These are phyloP conservation scores for Ranitomeya variabilis DNA, from an alignment of 2,113 vertebrate genomes.

Conservation along the genomic window DNA sequence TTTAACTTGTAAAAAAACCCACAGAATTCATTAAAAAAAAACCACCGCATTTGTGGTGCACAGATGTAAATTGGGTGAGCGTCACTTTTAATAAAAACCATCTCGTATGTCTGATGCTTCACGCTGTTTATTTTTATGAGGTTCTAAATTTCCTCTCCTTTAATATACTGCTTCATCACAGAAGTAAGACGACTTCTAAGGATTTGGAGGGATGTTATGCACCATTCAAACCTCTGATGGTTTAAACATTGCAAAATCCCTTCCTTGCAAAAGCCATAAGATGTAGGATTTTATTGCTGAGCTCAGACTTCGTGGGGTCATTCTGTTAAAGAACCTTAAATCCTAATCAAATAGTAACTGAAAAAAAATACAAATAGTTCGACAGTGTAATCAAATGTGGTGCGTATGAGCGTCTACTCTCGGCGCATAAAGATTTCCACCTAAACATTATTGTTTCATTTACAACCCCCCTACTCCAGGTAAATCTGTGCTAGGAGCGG, in stretches of 20 bases:
- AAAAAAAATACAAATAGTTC: neutral
- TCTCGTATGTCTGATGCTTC: slow-evolving; percentile 57
- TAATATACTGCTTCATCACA: slow-evolving; percentile 53
- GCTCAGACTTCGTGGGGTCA: neutral
- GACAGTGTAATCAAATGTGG: neutral
- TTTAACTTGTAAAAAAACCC: slow-evolving; percentile 57
- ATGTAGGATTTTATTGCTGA: slow-evolving; percentile 39
- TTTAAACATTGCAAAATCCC: slow-evolving; percentile 49
- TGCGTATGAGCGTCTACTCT: neutral
- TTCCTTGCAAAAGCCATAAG: slow-evolving; percentile 37
- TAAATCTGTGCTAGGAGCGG: neutral
- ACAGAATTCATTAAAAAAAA: neutral
- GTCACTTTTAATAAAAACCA: slow-evolving; percentile 65
- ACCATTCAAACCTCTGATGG: slow-evolving; percentile 9
- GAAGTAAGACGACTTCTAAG: slow-evolving; percentile 40
- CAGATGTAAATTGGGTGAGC: slow-evolving; percentile 60
- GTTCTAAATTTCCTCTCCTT: slow-evolving; percentile 49
- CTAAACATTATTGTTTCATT: neutral
- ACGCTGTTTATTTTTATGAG: neutral
- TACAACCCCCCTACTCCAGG: neutral
- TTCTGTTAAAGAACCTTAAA: neutral
- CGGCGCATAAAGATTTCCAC: neutral
- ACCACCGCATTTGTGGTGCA: slow-evolving; percentile 59
- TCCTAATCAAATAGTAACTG: neutral
- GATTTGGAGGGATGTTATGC: slow-evolving; percentile 29